A percentile compares a stretch with the other conserved stretches of the same genome.
phyloP scores from a whole-genome alignment of 2,797 vertebrate species.

The Momotus momota region DNA sequence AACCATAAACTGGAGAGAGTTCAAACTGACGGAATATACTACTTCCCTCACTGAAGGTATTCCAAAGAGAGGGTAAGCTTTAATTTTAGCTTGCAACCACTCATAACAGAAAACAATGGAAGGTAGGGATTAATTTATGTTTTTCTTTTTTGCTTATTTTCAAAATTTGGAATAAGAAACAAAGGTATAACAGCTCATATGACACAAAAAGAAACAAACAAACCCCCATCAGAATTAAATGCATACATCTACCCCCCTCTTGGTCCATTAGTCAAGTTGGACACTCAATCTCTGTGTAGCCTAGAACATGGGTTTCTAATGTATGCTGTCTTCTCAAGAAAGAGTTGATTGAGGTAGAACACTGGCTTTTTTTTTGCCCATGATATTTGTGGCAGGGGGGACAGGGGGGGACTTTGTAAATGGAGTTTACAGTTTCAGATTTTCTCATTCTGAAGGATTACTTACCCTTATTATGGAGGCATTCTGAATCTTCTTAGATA shows the following conservation, averaged over 20 bases:
- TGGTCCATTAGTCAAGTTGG: background rate
- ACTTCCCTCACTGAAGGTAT: background rate
- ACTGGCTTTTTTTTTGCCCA: background rate
- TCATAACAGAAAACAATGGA: background rate
- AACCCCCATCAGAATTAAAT: background rate
- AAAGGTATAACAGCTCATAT: background rate
- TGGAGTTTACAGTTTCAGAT: background rate
- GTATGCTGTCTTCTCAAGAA: background rate
- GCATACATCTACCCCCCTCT: background rate
- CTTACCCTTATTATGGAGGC: background rate
- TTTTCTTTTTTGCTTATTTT: background rate
- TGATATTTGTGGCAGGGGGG: background rate
- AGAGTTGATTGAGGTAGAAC: background rate
- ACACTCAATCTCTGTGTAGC: background rate
- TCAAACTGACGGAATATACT: background rate
- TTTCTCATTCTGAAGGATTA: background rate
- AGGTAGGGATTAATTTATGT: background rate
- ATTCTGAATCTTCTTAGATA: background rate
- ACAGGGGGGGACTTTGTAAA: background rate
- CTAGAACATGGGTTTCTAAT: background rate
- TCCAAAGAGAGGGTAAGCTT: background rate
- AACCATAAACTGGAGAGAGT: background rate
- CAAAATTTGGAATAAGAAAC: background rate
- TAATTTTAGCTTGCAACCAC: background rate
- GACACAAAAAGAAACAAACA: background rate